phyloP scores from a whole-genome alignment of 2,888 invertebrate species.

The Arrhopalites spinosus region DNA sequence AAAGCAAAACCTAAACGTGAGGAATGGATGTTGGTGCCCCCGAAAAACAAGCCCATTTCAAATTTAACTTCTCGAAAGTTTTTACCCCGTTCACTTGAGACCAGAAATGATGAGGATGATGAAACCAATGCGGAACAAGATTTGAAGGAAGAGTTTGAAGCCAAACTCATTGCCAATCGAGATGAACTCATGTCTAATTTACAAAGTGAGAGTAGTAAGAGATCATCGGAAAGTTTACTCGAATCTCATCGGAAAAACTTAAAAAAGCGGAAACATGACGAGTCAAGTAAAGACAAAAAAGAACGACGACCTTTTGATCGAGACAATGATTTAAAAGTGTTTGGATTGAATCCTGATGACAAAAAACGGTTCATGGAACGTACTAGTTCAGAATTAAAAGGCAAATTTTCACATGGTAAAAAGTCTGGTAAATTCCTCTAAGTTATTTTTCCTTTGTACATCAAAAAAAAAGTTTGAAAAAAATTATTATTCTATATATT shows the following conservation, averaged over 20 bases:
- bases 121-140: constrained; percentile 32
- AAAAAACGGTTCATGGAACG: constrained; percentile 34
- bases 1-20: constrained; percentile 32
- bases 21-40: constrained; percentile 38
- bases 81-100: constrained; percentile 32
- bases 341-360: constrained; percentile 25
- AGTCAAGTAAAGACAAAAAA: constrained; percentile 20
- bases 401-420: constrained; percentile 30
- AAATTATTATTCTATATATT: no score
- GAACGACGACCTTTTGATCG: constrained; percentile 36
- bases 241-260: constrained; percentile 32
- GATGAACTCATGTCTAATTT: constrained; percentile 42
- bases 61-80: constrained; percentile 37
- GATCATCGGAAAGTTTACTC: constrained; percentile 32
- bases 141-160: constrained; percentile 37
- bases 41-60: constrained; percentile 38
- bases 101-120: constrained; percentile 28
- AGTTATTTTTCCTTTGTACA: not conserved
- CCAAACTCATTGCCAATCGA: constrained; percentile 30
- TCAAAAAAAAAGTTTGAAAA: no score
- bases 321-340: constrained; percentile 31
- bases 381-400: constrained; percentile 25
- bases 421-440: constrained; percentile 35
- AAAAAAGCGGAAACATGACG: constrained; percentile 31
- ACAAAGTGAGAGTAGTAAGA: constrained; percentile 17